Percentiles rank a stretch among this genome's conserved stretches.
These are phyloP conservation scores for Euplagia quadripunctaria DNA, from an alignment of 2,888 invertebrate genomes.

Conservation along the genomic window DNA sequence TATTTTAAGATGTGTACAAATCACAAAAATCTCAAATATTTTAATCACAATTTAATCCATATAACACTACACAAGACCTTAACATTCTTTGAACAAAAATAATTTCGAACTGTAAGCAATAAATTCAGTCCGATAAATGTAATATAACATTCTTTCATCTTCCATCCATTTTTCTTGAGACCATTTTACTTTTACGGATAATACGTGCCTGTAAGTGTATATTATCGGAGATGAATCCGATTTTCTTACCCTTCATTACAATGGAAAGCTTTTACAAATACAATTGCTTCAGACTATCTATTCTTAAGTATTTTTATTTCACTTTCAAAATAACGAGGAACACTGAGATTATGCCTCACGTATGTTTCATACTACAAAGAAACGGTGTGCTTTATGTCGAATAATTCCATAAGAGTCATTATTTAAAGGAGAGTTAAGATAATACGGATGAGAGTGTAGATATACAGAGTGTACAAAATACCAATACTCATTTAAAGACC, in stretches of 20 bases:
- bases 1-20: not conserved
- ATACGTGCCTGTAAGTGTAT: constrained; percentile 14
- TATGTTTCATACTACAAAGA: not conserved
- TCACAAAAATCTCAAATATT: not conserved
- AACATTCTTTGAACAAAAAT: not conserved
- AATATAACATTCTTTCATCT: constrained; percentile 30
- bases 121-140: constrained; percentile 22
- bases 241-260: constrained; percentile 26
- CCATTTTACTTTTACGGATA: constrained; percentile 24
- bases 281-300: constrained; percentile 22
- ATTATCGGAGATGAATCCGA: constrained; percentile 19
- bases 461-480: not conserved
- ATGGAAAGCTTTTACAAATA: constrained; percentile 29
- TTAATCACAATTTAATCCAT: not conserved
- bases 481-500: no score
- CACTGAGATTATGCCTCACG: constrained; percentile 2
- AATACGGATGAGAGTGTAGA: not conserved
- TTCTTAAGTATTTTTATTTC: constrained; percentile 11
- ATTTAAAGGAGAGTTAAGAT: not conserved
- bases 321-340: not conserved
- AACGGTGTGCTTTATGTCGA: not conserved
- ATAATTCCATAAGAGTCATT: not conserved
- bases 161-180: constrained; percentile 26
- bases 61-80: not conserved
- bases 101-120: constrained; percentile 8